Evolutionary conservation across 2,888 invertebrate genomes (phyloP), one percentile per base, ranked within the genome.

Genomic region (Timandra comae): DNA sequence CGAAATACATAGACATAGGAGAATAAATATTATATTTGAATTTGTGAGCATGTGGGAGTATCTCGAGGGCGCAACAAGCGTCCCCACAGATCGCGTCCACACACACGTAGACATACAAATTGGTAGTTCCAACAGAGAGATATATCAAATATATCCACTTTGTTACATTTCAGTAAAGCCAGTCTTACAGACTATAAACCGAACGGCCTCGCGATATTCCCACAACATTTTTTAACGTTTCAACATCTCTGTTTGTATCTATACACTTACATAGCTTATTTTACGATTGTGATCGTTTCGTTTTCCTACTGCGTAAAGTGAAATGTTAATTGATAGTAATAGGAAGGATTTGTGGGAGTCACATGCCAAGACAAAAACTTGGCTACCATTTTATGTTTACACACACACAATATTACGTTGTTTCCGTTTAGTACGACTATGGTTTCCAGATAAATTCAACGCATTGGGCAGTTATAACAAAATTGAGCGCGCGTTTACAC

Each of bases 281-380:
- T 82, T 79, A 79, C 64, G 57, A 80, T 76, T 78, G 75, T 79
- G 78, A 85, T 80, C 78, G 73, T 81, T 82, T 82, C 72, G 75
- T 85, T 85, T 81, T 80, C 79, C 80, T 82, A 84, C 77, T 66
- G 74, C 77, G 68, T 79, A 65, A 68, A 70, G 75, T 73, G 66
- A 74, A 77, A 72, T 80, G 81, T 82, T 81, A 75, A 76, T 70
- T 74, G 63, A 68, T 81, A 79, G 64, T 75, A 76, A 69, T 72
- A 68, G 59, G 62, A 63, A 63, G 35, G 62, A 68, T 62, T n/a
- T 67, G 74, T 75, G 79, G 78, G 64, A 78, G 80, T 79, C 81
- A 75, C 81, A 67, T n/a, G 16, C 16, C 16, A 16, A 16, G 16
- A 63, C 49, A 63, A n/a, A n/a, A 56, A 64, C 64, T 65, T 61